Conservation (phyloP, 2,888 invertebrate species). For the Sphaeridia pumilis region DNA sequence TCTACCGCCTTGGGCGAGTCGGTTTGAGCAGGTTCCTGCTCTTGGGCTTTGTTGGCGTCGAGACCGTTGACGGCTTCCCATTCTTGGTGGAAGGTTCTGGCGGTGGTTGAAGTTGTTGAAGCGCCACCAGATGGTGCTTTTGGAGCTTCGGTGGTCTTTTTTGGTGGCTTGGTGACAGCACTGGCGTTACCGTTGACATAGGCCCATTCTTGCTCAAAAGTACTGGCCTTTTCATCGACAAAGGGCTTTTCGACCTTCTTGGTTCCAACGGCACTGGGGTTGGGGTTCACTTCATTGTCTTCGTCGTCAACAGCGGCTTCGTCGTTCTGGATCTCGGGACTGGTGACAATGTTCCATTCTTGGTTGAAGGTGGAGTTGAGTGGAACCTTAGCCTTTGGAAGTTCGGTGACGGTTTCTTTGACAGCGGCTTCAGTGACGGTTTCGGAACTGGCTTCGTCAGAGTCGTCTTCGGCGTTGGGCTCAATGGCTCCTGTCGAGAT, state of each 20-base stretch:
- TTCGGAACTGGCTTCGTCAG: background rate
- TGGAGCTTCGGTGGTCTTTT: background rate
- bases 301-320: background rate
- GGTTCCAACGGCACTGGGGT: background rate
- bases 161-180: background rate
- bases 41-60: background rate
- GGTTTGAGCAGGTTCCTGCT: background rate
- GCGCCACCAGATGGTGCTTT: background rate
- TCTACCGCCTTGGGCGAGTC: background rate
- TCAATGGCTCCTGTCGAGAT: conserved; percentile 1
- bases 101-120: background rate
- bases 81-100: conserved; percentile 1
- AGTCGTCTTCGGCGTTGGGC: background rate
- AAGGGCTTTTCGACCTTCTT: too few relatives aligned
- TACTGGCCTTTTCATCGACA: background rate
- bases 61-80: background rate
- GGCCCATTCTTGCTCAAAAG: conserved; percentile 3
- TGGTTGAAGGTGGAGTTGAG: conserved; percentile 1
- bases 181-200: conserved; percentile 5
- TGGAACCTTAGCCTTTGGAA: background rate
- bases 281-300: background rate
- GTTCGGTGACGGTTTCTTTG: background rate
- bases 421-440: background rate
- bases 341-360: conserved; percentile 3
- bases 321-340: background rate